Evolutionary conservation across 1,140 invertebrate species (phyloP).

Genomic region (Chionoecetes opilio): DNA sequence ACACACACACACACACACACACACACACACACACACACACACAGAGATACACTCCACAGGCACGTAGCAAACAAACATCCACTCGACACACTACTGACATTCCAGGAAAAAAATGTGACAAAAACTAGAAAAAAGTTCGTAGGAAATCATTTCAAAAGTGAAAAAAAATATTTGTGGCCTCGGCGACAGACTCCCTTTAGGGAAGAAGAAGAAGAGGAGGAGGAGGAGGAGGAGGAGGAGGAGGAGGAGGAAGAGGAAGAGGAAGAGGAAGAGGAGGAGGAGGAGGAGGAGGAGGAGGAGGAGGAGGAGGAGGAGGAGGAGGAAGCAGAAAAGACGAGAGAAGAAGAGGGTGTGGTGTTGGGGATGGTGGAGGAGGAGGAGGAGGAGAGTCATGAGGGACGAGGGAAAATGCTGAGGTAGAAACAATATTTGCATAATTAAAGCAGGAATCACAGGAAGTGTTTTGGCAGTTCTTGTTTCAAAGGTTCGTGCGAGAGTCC

Average conservation of each 20-base stretch:
- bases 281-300: neutral
- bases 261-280: neutral
- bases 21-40: conserved; percentile 23
- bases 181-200: conserved; percentile 3
- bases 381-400: neutral
- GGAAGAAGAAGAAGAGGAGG: neutral
- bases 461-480: neutral
- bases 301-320: neutral
- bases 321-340: neutral
- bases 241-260: neutral
- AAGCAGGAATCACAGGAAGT: neutral
- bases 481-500: too few species aligned
- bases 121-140: neutral
- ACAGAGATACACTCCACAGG: neutral
- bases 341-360: neutral
- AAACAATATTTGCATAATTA: conserved; percentile 31
- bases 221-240: conserved; percentile 9
- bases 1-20: conserved; percentile 27
- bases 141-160: neutral
- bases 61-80: neutral
- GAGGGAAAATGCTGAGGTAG: neutral
- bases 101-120: neutral
- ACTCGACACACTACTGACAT: too few species aligned
- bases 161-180: neutral
- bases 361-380: neutral